Evolutionary conservation across 2,797 vertebrate species (phyloP), one percentile per base, ranked within the genome.

Genomic region (Coendou prehensilis): DNA sequence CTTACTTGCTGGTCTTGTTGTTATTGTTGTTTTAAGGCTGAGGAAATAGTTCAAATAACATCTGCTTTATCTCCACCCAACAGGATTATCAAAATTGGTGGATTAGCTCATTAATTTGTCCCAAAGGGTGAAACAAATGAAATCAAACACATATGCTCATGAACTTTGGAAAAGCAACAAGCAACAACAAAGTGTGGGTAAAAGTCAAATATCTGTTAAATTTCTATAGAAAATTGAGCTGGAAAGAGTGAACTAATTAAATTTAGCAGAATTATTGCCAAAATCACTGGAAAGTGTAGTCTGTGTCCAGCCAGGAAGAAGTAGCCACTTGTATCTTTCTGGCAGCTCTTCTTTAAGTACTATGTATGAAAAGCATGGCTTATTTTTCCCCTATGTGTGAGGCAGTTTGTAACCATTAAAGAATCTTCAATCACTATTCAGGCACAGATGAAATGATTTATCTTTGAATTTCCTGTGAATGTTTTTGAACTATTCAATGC

Each of bases 211-310:
- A 45, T 73, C 63, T 89, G 59, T 95, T 87, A 75, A 76, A 84
- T 84, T 54, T 89, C 61, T 78, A 81, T 10, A 85, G 84, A 94
- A 93, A 87, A 87, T 78, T 80, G 91, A 85, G 57, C 41, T 57
- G 50, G 52, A 96, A 87, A 97, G 59, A 93, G 75, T 75, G 81
- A 94, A 78, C 76, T 95, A 90, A 95, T 96, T 89, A 89, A 59
- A 52, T 75, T 80, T 83, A 79, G 73, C 45, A 82, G 41, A 75
- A 76, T 56, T 63, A 94, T 56, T 93, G 69, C 37, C 57, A n/a
- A 71, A 69, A 91, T 73, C 78, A 91, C 52, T 89, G 85, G 59
- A 59, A 96, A 93, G 76, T 52, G 8, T n/a, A 84, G 82, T 86
- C 52, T 61, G 23, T 45, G 14, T 93, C 41, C 61, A 87, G 75